A percentile compares a stretch with the other conserved stretches of the same genome.
Conservation (phyloP, 1,140 invertebrate species). For the Drosophila melanica region DNA sequence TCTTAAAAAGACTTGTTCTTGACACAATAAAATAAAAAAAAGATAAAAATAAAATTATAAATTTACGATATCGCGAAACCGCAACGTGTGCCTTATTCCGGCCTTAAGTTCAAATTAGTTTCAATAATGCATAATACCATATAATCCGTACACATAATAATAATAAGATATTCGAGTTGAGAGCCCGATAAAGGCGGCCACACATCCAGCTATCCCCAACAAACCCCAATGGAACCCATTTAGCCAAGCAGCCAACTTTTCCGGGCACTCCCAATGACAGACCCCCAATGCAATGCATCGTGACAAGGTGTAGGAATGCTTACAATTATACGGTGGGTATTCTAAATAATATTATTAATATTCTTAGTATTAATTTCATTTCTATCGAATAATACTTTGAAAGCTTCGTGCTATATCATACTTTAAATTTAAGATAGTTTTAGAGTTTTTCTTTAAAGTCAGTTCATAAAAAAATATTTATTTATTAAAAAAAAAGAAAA, state of each 20-base stretch:
- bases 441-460: no score
- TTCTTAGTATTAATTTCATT: no score
- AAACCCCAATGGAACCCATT: neutral
- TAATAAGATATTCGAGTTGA: neutral
- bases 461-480: no score
- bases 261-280: neutral
- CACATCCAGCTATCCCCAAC: neutral
- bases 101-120: constrained; percentile 76
- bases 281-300: neutral
- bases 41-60: neutral
- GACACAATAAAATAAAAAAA: constrained; percentile 5
- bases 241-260: neutral
- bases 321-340: neutral
- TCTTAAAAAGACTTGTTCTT: constrained; percentile 11
- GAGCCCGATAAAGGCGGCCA: neutral
- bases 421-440: no score
- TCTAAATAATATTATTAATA: no score
- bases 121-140: constrained; percentile 48
- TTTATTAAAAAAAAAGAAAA: no score
- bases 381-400: no score
- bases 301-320: constrained; percentile 7
- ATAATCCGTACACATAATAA: constrained; percentile 7
- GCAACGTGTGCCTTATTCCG: constrained; percentile 77
- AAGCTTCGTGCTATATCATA: no score
- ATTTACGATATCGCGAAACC: constrained; percentile 36